A percentile compares a stretch with the other conserved stretches of the same genome.
Conservation (phyloP, 2,113 vertebrate genomes). For the Salvator merianae region DNA sequence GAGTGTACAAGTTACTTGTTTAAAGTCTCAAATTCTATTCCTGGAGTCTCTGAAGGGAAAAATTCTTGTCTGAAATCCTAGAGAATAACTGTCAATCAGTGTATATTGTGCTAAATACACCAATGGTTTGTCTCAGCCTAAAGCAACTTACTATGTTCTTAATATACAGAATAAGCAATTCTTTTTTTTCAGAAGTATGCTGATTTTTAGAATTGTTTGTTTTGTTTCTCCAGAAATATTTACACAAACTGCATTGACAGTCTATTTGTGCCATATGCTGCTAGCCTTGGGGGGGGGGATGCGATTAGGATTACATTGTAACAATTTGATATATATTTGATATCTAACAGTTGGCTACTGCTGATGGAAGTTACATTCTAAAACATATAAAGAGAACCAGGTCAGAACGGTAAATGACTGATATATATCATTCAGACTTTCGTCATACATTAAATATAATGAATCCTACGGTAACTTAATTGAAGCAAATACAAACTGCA, state of each 20-base stretch:
- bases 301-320: not conserved
- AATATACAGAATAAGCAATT: not conserved
- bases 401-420: too few relatives aligned
- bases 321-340: too few relatives aligned
- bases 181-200: not conserved
- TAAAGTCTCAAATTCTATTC: not conserved
- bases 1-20: not conserved
- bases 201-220: not conserved
- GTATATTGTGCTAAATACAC: not conserved
- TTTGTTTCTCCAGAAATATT: not conserved
- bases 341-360: too few relatives aligned
- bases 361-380: too few relatives aligned
- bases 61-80: not conserved
- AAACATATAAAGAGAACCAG: too few relatives aligned
- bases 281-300: not conserved
- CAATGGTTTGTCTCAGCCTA: not conserved
- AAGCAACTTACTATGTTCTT: not conserved
- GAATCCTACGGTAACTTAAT: too few relatives aligned
- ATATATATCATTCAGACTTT: too few relatives aligned
- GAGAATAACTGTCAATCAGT: not conserved
- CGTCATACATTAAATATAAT: too few relatives aligned
- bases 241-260: not conserved
- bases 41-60: not conserved
- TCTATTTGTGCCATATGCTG: too few relatives aligned
- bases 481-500: too few relatives aligned